Conservation (phyloP, 2,797 vertebrate genomes). For the Zalophus californianus region DNA sequence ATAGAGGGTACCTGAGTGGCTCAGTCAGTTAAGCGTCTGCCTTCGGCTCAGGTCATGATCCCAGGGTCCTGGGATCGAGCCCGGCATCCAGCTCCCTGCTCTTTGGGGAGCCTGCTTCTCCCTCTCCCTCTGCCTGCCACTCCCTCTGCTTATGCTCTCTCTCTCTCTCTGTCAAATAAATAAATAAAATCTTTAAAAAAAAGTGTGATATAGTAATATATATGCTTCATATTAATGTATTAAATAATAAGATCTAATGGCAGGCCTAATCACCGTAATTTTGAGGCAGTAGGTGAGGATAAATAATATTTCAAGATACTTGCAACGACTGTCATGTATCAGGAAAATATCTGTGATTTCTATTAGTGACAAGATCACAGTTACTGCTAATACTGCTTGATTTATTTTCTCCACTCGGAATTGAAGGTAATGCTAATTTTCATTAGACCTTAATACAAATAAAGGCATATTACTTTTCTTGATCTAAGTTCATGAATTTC, state of each 20-base stretch:
- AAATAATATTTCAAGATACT: slow-evolving; percentile 36
- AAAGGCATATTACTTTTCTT: not conserved
- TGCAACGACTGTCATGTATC: not conserved
- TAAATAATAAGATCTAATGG: slow-evolving; percentile 37
- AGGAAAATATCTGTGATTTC: not conserved
- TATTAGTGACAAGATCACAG: not conserved
- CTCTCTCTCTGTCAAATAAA: too few species aligned
- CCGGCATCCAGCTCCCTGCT: too few species aligned
- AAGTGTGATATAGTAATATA: not conserved
- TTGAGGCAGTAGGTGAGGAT: not conserved
- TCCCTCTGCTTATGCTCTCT: too few species aligned
- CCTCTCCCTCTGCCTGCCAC: too few species aligned
- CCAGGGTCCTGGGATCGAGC: too few species aligned
- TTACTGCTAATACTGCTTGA: not conserved
- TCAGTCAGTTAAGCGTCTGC: too few species aligned
- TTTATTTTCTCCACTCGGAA: slow-evolving; percentile 22
- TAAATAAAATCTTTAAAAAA: too few species aligned
- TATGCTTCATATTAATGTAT: not conserved
- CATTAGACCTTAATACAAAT: slow-evolving; percentile 3
- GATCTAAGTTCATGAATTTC: slow-evolving; percentile 6
- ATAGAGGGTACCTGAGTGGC: not conserved
- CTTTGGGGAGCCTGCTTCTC: too few species aligned
- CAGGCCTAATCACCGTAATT: not conserved
- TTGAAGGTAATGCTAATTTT: slow-evolving; percentile 13
- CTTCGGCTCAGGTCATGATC: too few species aligned